These are phyloP conservation scores for Scolanthus callimorphus DNA, from an alignment of 92 coral and sea anemone species.

Conservation along the genomic window DNA sequence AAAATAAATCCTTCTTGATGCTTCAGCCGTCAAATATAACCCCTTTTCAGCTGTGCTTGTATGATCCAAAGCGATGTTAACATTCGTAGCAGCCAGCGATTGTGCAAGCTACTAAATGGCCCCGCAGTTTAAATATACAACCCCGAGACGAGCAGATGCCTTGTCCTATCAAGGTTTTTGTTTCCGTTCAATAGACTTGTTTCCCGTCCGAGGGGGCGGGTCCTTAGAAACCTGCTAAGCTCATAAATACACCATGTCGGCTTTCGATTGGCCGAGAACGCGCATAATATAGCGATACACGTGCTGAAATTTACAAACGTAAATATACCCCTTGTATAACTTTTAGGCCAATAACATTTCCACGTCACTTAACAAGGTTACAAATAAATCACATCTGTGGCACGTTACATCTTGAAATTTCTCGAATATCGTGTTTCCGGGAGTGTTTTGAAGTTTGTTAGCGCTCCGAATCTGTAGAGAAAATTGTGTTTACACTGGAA, in stretches of 20 bases:
- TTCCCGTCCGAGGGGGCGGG: conserved; percentile 78
- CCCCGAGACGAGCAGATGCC: conserved; percentile 57
- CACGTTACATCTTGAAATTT: no score
- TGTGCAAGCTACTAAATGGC: conserved; percentile 20
- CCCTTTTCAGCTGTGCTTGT: no score
- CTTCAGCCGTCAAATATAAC: neutral
- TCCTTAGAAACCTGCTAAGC: neutral
- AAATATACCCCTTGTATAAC: neutral
- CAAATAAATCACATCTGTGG: no score
- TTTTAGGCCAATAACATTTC: neutral
- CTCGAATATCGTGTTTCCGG: no score
- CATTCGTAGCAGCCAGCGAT: conserved; percentile 33
- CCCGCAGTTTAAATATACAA: conserved; percentile 34
- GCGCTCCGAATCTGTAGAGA: neutral
- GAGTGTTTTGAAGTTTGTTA: neutral
- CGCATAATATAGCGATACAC: neutral
- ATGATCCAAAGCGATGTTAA: no score
- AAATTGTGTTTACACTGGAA: neutral
- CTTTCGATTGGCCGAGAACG: neutral
- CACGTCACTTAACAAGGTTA: no score
- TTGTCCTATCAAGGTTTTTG: conserved; percentile 50
- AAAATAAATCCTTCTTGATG: neutral
- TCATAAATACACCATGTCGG: neutral
- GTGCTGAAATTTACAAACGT: conserved; percentile 2
- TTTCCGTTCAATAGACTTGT: conserved; percentile 68